Conservation (phyloP, 2,797 vertebrate species). For the Helostoma temminkii region DNA sequence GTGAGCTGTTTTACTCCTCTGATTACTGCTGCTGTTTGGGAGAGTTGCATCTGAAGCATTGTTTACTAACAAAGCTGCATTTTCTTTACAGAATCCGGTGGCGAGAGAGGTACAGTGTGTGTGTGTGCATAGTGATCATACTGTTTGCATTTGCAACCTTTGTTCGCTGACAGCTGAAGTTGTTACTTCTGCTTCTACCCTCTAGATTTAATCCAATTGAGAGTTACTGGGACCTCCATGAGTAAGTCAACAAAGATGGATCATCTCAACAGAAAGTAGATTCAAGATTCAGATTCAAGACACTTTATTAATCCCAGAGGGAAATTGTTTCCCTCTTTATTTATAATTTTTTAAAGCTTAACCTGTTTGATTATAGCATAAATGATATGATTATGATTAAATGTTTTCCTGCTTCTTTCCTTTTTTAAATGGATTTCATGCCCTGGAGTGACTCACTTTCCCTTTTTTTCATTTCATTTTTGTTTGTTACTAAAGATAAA, state of each 20-base stretch:
- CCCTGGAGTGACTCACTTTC: too few species aligned
- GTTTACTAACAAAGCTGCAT: conserved; percentile 5
- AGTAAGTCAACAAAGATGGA: conserved; percentile 46
- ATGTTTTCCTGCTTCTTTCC: too few species aligned
- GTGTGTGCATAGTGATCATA: not conserved
- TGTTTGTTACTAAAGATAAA: not conserved
- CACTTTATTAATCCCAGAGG: too few species aligned
- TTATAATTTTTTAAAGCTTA: too few species aligned
- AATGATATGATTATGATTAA: too few species aligned
- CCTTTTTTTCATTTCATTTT: not conserved
- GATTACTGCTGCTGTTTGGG: not conserved
- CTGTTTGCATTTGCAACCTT: not conserved
- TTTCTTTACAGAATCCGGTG: not conserved
- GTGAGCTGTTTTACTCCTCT: conserved; percentile 8
- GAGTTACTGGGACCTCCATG: rapidly evolving
- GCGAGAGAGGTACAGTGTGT: not conserved
- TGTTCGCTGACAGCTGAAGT: not conserved
- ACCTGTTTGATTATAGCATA: too few species aligned
- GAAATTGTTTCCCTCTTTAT: too few species aligned
- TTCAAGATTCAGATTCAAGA: too few species aligned
- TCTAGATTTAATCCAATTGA: not conserved
- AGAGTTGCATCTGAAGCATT: not conserved
- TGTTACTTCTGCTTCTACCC: conserved; percentile 11
- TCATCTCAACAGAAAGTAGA: not conserved
- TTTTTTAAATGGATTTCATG: too few species aligned